Base-by-base conservation (phyloP, 2,113 vertebrate species). In the Lepisosteus oculatus region DNA sequence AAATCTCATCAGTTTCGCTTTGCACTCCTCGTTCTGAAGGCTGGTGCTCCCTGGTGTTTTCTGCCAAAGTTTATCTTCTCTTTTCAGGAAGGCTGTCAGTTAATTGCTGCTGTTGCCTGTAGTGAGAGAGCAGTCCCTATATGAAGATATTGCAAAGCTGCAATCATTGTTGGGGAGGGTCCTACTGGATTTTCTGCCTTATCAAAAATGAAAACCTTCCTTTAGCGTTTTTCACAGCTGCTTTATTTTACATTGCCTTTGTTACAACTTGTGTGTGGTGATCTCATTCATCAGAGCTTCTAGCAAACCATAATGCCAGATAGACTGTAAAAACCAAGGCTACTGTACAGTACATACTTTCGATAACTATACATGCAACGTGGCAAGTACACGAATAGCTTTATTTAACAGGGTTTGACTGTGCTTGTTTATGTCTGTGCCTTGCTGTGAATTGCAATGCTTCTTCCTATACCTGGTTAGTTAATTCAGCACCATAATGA, bases 11-110 rank as follows among this genome's bases (percentile, higher is more conserved):
- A 44, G 56, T 41, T 59, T 43, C 47, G 12, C 43, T 6, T 45
- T 69, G 65, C 55, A 15, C 41, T 7, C n/a, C 54, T 56, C 9
- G 3, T 14, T 13, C 6, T 67, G 57, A 57, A 47, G 74, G 71
- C 57, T 62, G 57, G 12, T n/a, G 1, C 56, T 61, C 29, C 66
- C 69, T 13, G 55, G 64, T 13, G 56, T 17, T 69, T 61, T 55
- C 12, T 15, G 45, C 29, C 43, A 44, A 29, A 9, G 74, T 74
- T 79, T 81, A 83, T 80, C 78, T 85, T 3, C 6, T 69, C 67
- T 75, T 70, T 79, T 80, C 79, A 83, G 79, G 74, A 74, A 69
- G 47, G 74, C 75, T 76, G 41, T 70, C 68, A 51, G 70, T 78
- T 82, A 79, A 82, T 83, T 78, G 71, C 77, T 78, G 72, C 47